Evolutionary conservation across 2,113 vertebrate genomes (phyloP).

Genomic region (Albula glossodonta): DNA sequence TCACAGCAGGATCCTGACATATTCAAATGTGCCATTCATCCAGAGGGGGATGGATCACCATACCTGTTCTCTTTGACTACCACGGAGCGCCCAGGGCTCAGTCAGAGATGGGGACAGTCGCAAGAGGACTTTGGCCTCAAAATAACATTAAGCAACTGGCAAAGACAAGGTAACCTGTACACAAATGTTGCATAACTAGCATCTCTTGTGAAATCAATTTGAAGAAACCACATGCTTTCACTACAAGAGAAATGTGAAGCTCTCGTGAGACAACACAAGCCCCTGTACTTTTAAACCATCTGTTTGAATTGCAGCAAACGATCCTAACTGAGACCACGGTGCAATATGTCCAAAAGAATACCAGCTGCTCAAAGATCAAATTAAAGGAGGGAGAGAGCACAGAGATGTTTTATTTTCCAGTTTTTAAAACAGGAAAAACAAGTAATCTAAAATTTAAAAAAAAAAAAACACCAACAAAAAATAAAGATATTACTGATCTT

Average conservation of each 20-base stretch:
- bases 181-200: neutral
- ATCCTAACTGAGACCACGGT: neutral
- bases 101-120: too few relatives aligned
- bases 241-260: neutral
- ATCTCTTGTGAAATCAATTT: slow-evolving; percentile 13
- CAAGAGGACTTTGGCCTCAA: too few relatives aligned
- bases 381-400: neutral
- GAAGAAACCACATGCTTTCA: slow-evolving; percentile 6
- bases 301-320: neutral
- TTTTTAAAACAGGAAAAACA: neutral
- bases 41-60: neutral
- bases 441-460: neutral
- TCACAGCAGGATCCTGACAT: slow-evolving; percentile 18
- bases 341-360: neutral
- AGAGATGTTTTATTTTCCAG: neutral
- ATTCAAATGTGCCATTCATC: neutral
- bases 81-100: too few relatives aligned
- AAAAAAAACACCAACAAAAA: too few relatives aligned
- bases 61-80: neutral
- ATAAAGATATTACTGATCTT: too few relatives aligned
- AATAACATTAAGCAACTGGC: too few relatives aligned
- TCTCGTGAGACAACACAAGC: neutral
- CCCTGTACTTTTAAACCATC: slow-evolving; percentile 15
- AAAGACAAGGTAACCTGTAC: too few relatives aligned
- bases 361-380: neutral